Base-by-base conservation (phyloP, 1,140 invertebrate genomes). In the Drosophila tropicalis region DNA sequence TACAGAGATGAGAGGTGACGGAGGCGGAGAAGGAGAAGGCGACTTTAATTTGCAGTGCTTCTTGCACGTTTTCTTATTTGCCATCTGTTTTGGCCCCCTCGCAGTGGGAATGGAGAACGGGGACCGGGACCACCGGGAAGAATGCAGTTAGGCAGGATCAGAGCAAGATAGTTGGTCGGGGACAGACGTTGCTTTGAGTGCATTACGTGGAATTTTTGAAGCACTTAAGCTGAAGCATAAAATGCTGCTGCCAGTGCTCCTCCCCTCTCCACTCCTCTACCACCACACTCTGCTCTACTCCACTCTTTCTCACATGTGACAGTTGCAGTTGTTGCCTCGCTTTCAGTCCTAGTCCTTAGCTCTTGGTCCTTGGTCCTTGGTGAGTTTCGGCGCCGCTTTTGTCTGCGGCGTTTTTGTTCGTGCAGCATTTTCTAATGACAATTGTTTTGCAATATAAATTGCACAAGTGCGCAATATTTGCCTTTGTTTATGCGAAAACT, bases 401-500 rank as follows among this genome's bases (percentile, higher is more conserved):
- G 85, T 90, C 75, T 90, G 79, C 79, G 64, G 58, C 86, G 81
- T 90, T 90, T 90, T 90, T 90, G 81, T 90, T 90, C 85, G 85
- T 90, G 81, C 86, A 73, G 73, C 87, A 90, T 90, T 90, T 87
- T 90, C 87, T 91, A 91, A 91, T 91, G 89, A 91, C 89, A 91
- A 91, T 91, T 91, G 89, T 89, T 91, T 91, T 91, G 89, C 81
- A 85, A 89, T 91, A 91, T 91, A 91, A 91, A 91, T 90, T 91
- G 90, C 89, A 91, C 89, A 91, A 91, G 89, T 91, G 89, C 89
- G 79, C 89, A 91, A 91, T 91, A 91, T 91, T 91, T 91, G 89
- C 84, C 81, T 89, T 89, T 89, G 84, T 89, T 89, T 89, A 89
- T 89, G 84, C 84, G 83, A 87, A 87, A 87, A 87, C 84, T 89